Base-by-base conservation (phyloP, 2,113 vertebrate genomes). In the Oostethus manadensis region DNA sequence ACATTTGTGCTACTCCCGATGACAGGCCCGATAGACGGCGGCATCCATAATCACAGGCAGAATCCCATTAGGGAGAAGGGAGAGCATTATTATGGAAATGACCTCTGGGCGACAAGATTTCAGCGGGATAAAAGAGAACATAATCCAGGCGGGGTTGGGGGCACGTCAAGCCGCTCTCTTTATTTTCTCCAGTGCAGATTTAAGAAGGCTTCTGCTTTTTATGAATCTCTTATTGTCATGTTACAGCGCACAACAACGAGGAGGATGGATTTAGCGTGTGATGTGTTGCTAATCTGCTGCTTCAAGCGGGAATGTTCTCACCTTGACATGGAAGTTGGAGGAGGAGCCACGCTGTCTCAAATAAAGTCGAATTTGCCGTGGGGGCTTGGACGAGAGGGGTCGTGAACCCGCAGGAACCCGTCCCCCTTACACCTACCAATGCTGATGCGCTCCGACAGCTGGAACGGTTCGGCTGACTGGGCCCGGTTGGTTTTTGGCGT, bases 71-170 rank as follows among this genome's bases (percentile, higher is more conserved):
- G 82, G 77, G 80, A 79, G 66, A 80, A 66, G 59, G 61, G 69
- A 83, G 70, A 42, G 71, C 70, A 85, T 87, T 88, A 83, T 88
- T 87, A 89, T 87, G 86, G 78, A 89, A 88, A 88, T 89, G 78
- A 88, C 84, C 84, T 87, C 73, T 84, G 79, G 80, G 75, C 83
- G 82, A 74, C 81, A 62, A 71, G 83, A 81, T 77, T 64, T 73
- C 80, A 78, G 78, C 20, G 73, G 82, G 81, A 88, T 85, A 76
- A 79, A 80, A 76, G 73, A 62, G 49, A 45, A 60, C 44, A 72
- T 81, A 81, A 86, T 84, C 79, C 73, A 73, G 77, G 74, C 78
- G 85, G 70, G 74, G 77, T n/a, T n/a, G n/a, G 66, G 57, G 42
- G 48, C 11, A 38, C 66, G 70, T 64, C 66, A 75, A 74, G 66